These are phyloP conservation scores for Micromys minutus DNA, from an alignment of 2,113 vertebrate genomes.

Conservation along the genomic window DNA sequence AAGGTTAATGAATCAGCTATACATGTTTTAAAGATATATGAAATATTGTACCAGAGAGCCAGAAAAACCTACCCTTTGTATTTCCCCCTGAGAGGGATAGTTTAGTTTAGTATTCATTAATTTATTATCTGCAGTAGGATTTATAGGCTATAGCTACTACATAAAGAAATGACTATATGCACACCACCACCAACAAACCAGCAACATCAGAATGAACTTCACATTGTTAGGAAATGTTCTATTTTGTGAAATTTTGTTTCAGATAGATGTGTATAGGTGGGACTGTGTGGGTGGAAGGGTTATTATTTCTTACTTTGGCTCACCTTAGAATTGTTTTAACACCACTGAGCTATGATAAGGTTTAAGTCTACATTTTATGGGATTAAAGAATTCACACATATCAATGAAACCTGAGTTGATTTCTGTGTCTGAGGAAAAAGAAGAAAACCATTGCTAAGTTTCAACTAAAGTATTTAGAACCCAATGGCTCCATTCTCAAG, in stretches of 20 bases:
- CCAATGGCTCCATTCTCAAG: neutral
- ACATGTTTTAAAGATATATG: neutral
- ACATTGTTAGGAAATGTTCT: neutral
- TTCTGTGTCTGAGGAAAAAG: neutral
- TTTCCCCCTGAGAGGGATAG: neutral
- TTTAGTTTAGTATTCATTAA: conserved; percentile 1
- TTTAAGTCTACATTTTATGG: conserved; percentile 29
- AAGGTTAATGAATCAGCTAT: neutral
- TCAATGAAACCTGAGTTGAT: neutral
- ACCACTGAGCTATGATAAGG: neutral
- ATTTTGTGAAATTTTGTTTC: conserved; percentile 35
- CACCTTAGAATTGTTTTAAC: conserved; percentile 26
- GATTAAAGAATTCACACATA: neutral
- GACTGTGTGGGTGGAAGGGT: neutral
- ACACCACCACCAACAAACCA: neutral
- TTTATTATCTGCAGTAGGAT: neutral
- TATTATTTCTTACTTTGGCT: conserved; percentile 22
- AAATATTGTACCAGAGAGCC: neutral
- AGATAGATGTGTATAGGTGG: neutral
- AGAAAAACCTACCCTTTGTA: neutral
- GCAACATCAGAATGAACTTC: neutral
- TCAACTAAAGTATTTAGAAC: conserved; percentile 46
- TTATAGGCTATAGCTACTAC: neutral
- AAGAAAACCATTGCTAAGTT: neutral
- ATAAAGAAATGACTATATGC: neutral